These are phyloP conservation scores for Gila orcuttii DNA, from an alignment of 2,113 vertebrate genomes.

Conservation along the genomic window DNA sequence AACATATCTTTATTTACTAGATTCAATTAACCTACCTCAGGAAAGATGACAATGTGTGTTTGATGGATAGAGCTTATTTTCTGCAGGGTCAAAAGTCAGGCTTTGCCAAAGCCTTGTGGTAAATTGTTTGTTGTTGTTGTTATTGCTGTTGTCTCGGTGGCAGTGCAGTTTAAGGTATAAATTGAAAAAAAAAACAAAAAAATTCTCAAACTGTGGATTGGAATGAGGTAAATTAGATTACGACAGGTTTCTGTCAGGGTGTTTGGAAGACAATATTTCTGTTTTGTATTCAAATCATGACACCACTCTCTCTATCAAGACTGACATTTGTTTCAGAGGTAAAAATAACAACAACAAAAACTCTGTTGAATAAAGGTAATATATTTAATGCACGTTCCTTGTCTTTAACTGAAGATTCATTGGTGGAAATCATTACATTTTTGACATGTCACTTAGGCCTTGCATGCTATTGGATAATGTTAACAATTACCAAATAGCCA, in stretches of 20 bases:
- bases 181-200: constrained; percentile 64
- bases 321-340: not conserved
- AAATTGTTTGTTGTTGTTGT: constrained; percentile 28
- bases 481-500: not conserved
- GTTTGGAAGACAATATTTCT: not conserved
- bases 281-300: not conserved
- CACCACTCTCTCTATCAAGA: not conserved
- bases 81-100: constrained; percentile 41
- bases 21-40: constrained; percentile 57
- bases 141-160: constrained; percentile 16
- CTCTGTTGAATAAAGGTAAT: not conserved
- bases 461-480: not conserved
- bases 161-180: constrained; percentile 56
- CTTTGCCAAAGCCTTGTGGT: constrained; percentile 20
- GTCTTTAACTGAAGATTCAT: not conserved
- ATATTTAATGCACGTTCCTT: not conserved
- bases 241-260: constrained; percentile 12
- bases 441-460: not conserved
- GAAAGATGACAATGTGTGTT: constrained; percentile 24
- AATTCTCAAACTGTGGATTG: constrained; percentile 43
- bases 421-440: not conserved
- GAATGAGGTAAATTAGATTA: constrained; percentile 20
- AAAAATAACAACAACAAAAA: not conserved
- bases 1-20: constrained; percentile 60
- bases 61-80: constrained; percentile 56